Conservation (phyloP, 23 tunicate genomes). For the Halocynthia aurantium region DNA sequence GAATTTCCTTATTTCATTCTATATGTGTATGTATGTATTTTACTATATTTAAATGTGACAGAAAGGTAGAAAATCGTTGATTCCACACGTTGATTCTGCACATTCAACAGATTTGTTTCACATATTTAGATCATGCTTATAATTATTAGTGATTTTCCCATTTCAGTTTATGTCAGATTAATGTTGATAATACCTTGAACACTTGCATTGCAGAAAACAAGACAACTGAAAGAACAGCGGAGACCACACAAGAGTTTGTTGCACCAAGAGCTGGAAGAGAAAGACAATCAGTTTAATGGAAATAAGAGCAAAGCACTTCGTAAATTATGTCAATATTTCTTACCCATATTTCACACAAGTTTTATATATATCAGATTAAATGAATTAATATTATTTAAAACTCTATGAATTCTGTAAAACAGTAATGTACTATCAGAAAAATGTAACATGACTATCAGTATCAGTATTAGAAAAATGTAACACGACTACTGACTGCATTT, state of each 20-base stretch:
- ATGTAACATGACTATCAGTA: background rate
- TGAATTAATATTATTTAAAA: background rate
- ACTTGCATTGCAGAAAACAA: constrained; percentile 85
- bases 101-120: too few species aligned
- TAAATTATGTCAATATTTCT: background rate
- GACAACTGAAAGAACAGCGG: constrained; percentile 51
- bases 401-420: background rate
- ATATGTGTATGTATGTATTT: too few species aligned
- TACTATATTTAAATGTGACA: too few species aligned
- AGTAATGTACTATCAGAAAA: background rate
- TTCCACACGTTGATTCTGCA: too few species aligned
- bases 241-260: constrained; percentile 41
- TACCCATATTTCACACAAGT: background rate
- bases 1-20: too few species aligned
- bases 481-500: too few species aligned
- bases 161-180: too few species aligned
- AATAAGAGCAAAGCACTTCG: background rate
- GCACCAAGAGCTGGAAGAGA: constrained; percentile 35
- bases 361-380: background rate
- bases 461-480: too few species aligned
- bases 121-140: too few species aligned
- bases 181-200: constrained; percentile 2
- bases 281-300: background rate
- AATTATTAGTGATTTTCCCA: too few species aligned
- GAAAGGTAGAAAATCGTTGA: too few species aligned